Conservation (phyloP, 2,113 vertebrate species). For the Glareola pratincola region DNA sequence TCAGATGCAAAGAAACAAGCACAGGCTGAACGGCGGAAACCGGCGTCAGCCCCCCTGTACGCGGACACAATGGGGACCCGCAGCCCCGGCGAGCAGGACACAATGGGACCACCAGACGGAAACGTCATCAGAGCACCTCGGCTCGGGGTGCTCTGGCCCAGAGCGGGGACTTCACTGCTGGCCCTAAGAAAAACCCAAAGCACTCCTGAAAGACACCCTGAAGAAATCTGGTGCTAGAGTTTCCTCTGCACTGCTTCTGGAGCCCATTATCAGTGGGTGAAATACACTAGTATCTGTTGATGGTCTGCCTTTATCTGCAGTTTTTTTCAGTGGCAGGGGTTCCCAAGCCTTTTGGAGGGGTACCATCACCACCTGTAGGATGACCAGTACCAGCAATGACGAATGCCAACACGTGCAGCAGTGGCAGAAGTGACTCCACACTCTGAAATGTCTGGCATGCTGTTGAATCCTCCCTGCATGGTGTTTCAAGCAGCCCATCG, state of each 20-base stretch:
- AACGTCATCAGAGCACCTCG: neutral
- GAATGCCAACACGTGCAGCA: neutral
- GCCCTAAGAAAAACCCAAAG: neutral
- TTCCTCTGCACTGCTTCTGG: neutral
- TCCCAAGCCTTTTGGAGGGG: neutral
- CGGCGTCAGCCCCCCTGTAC: neutral
- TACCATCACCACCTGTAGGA: neutral
- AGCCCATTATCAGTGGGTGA: neutral
- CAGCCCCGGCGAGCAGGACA: rapidly evolving
- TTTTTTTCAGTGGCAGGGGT: neutral
- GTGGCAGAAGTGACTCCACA: neutral
- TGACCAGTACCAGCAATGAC: neutral
- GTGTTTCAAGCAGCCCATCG: neutral
- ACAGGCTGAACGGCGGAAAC: neutral
- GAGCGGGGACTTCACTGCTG: rapidly evolving
- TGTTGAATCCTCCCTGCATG: rapidly evolving
- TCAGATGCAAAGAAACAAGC: neutral
- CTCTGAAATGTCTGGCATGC: neutral
- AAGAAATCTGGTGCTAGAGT: neutral
- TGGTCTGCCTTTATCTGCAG: neutral
- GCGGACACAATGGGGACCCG: neutral
- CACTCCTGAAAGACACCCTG: neutral
- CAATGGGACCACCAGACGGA: neutral
- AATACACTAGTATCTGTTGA: neutral
- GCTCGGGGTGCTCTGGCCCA: neutral